Conservation (phyloP, 2,113 vertebrate species). For the Ceyx margarethae region DNA sequence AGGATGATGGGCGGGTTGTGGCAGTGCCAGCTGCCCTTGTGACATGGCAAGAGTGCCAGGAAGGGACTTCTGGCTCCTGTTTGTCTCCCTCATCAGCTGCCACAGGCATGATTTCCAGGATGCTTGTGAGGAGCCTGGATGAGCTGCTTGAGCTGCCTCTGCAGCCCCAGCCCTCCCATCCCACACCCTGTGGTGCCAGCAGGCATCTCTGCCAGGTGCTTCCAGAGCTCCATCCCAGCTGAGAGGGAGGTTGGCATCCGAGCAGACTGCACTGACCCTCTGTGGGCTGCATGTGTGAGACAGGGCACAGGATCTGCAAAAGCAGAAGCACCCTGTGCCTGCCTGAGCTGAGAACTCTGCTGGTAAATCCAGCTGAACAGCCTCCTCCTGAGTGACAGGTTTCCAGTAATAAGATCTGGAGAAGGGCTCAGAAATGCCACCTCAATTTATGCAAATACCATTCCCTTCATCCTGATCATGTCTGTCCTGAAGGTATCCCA, state of each 20-base stretch:
- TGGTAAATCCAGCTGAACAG: background rate
- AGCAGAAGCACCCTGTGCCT: background rate
- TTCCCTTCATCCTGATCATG: background rate
- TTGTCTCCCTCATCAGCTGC: background rate
- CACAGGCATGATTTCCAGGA: background rate
- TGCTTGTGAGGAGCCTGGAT: background rate
- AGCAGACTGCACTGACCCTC: background rate
- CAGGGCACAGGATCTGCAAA: background rate
- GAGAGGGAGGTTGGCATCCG: background rate
- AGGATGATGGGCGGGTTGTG: background rate
- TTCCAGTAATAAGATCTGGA: background rate
- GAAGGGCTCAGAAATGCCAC: background rate
- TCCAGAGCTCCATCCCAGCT: background rate
- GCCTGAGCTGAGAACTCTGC: background rate
- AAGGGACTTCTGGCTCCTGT: background rate
- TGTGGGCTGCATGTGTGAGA: background rate
- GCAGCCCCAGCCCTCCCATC: background rate
- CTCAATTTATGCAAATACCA: background rate
- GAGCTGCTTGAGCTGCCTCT: background rate
- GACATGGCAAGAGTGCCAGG: background rate
- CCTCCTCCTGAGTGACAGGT: slow-evolving; percentile 2
- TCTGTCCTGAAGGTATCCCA: background rate
- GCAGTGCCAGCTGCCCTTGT: background rate
- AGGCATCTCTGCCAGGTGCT: background rate
- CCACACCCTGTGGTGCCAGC: background rate